Percentiles rank a stretch among this genome's conserved stretches.
Evolutionary conservation across 1,140 invertebrate genomes (phyloP).

Genomic region (Acyrthosiphon pisum): DNA sequence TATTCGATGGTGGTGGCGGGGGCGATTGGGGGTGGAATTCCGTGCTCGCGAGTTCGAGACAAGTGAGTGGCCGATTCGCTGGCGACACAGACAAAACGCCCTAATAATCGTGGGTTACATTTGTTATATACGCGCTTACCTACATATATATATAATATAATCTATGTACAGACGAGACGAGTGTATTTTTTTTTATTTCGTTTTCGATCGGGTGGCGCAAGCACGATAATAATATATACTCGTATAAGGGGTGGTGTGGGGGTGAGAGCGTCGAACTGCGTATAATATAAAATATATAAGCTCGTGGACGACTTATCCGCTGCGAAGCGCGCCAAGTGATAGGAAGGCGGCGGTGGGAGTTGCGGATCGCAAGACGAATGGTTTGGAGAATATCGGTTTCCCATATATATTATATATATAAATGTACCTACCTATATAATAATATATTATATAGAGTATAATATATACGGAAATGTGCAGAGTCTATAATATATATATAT

Average conservation of each 20-base stretch:
- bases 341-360: not conserved
- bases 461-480: not conserved
- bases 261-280: not conserved
- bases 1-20: not conserved
- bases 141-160: not conserved
- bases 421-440: not conserved
- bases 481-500: not conserved
- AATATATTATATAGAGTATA: not conserved
- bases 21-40: not conserved
- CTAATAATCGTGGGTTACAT: slow-evolving; percentile 24
- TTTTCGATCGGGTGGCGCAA: not conserved
- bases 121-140: not conserved
- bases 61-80: not conserved
- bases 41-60: not conserved
- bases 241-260: not conserved
- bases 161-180: not conserved
- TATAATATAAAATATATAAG: not conserved
- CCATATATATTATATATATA: slow-evolving; percentile 1
- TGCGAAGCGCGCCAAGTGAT: not conserved
- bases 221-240: not conserved
- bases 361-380: not conserved
- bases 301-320: not conserved
- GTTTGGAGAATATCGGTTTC: slow-evolving; percentile 16
- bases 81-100: slow-evolving; percentile 27
- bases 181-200: not conserved